These are phyloP conservation scores for Acanthornis magna DNA, from an alignment of 2,797 vertebrate species.

Conservation along the genomic window DNA sequence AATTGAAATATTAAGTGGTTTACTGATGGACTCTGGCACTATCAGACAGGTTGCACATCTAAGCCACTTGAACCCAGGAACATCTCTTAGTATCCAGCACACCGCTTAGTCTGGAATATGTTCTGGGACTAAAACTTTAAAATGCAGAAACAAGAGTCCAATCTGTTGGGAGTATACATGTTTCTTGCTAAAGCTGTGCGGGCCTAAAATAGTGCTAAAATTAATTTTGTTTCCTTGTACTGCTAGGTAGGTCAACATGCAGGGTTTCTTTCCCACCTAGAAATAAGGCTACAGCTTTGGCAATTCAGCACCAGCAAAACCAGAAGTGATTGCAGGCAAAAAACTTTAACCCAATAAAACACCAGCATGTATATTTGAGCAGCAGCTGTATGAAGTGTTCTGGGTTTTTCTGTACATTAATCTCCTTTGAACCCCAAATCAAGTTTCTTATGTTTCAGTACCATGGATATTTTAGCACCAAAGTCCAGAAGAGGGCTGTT, in stretches of 20 bases:
- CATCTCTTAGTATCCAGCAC: background rate
- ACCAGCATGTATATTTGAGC: background rate
- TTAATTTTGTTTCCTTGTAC: slow-evolving; percentile 26
- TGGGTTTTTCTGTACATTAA: background rate
- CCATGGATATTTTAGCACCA: background rate
- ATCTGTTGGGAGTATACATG: background rate
- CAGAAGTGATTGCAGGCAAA: background rate
- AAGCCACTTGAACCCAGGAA: background rate
- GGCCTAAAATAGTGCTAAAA: slow-evolving; percentile 22
- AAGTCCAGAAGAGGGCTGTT: background rate
- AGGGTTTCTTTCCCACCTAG: background rate
- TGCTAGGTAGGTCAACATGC: slow-evolving; percentile 45
- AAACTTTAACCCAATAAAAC: background rate
- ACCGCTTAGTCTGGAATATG: fast-evolving
- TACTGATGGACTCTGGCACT: background rate
- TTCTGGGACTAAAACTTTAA: background rate
- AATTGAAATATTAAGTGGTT: background rate
- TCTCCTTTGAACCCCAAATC: background rate
- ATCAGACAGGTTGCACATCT: background rate
- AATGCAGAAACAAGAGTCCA: background rate
- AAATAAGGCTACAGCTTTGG: slow-evolving; percentile 16
- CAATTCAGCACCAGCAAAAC: slow-evolving; percentile 9
- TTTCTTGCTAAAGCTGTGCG: background rate
- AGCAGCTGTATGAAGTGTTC: background rate
- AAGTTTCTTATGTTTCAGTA: background rate